A percentile compares a stretch with the other conserved stretches of the same genome.
phyloP scores from a whole-genome alignment of 1,140 invertebrate species.

The Semibalanus balanoides region DNA sequence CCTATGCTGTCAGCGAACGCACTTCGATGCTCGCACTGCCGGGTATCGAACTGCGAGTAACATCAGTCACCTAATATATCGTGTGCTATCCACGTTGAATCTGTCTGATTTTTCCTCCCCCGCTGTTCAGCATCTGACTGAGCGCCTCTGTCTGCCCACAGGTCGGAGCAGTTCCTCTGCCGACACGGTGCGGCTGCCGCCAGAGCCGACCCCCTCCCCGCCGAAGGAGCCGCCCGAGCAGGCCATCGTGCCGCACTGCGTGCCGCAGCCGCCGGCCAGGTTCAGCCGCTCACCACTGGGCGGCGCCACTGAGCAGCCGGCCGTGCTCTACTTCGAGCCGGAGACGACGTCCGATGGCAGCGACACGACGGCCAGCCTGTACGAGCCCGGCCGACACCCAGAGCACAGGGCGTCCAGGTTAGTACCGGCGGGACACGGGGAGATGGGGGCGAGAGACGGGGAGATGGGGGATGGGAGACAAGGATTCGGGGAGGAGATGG shows the following conservation, averaged over 20 bases:
- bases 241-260: conserved; percentile 40
- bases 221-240: background rate
- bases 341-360: conserved; percentile 35
- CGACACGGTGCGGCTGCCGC: background rate
- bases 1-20: too few species aligned
- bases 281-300: conserved; percentile 29
- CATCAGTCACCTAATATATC: too few species aligned
- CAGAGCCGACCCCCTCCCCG: background rate
- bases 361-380: conserved; percentile 9
- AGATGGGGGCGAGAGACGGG: background rate
- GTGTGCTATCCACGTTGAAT: too few species aligned
- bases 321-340: conserved; percentile 42
- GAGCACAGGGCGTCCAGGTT: background rate
- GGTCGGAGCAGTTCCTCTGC: background rate
- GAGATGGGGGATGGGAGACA: background rate
- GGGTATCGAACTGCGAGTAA: too few species aligned
- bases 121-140: too few species aligned
- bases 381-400: background rate
- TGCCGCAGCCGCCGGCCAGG: conserved; percentile 42
- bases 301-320: conserved; percentile 24
- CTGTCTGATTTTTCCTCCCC: too few species aligned
- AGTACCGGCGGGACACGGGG: background rate
- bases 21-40: too few species aligned
- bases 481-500: too few species aligned
- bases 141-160: background rate